These are phyloP conservation scores for Polypedilum vanderplanki DNA, from an alignment of 1,140 invertebrate species.

Conservation along the genomic window DNA sequence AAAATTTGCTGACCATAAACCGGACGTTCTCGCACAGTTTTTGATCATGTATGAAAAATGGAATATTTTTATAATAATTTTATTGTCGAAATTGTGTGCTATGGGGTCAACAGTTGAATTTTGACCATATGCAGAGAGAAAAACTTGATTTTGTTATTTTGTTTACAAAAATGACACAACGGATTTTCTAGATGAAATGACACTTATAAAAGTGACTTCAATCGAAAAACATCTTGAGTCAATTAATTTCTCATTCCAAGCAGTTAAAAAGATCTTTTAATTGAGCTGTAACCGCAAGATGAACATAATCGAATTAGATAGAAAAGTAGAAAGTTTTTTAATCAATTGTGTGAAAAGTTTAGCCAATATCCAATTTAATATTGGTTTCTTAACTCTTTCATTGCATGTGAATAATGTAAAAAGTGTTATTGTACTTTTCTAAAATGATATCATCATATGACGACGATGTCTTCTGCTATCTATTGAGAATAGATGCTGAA, in stretches of 20 bases:
- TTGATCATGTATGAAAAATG: neutral
- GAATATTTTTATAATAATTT: slow-evolving; percentile 16
- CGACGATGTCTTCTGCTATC: no score
- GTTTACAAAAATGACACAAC: neutral
- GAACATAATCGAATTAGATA: neutral
- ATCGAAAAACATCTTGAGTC: neutral
- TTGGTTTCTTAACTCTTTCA: neutral
- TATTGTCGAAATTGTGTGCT: slow-evolving; percentile 23
- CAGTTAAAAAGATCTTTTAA: neutral
- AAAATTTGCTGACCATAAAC: slow-evolving; percentile 17
- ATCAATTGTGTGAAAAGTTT: slow-evolving; percentile 11
- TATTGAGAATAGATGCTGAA: neutral
- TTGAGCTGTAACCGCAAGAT: slow-evolving; percentile 3
- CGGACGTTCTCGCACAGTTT: neutral
- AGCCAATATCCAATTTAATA: neutral
- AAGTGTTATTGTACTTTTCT: no score
- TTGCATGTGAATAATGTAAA: neutral
- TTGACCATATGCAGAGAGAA: neutral
- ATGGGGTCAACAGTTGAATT: slow-evolving; percentile 16
- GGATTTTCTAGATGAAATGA: neutral
- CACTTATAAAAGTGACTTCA: neutral
- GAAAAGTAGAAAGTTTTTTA: neutral
- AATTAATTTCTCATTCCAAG: slow-evolving; percentile 17
- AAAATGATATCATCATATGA: no score
- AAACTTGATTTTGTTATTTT: neutral